phyloP scores from a whole-genome alignment of 1,140 invertebrate species.

The Drosophila burlai region DNA sequence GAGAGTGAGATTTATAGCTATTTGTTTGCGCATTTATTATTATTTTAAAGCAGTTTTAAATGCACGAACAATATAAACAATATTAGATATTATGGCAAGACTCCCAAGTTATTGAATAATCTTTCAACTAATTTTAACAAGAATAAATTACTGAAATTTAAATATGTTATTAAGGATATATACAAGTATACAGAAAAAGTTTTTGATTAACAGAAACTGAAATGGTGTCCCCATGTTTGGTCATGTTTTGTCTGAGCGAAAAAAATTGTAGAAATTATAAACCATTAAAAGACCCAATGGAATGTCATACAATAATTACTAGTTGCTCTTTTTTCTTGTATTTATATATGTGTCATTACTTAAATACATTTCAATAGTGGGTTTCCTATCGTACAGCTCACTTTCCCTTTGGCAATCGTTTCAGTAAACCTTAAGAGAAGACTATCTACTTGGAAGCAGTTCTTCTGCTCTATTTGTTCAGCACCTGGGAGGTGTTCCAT shows the following conservation, averaged over 20 bases:
- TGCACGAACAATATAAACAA: background rate
- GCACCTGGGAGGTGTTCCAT: conserved; percentile 27
- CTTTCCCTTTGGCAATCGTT: background rate
- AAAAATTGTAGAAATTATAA: background rate
- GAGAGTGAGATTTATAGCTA: background rate
- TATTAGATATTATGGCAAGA: background rate
- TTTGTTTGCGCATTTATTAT: background rate
- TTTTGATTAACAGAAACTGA: too few relatives aligned
- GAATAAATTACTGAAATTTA: background rate
- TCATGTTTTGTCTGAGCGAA: background rate
- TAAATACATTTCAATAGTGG: background rate
- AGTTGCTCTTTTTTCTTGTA: background rate
- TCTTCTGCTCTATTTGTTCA: conserved; percentile 27
- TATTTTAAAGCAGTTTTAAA: background rate
- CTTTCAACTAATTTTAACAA: background rate
- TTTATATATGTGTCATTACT: background rate
- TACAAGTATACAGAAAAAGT: background rate
- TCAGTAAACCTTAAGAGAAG: conserved; percentile 27
- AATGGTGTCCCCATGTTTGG: too few relatives aligned
- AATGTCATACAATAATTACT: background rate
- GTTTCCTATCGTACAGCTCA: background rate
- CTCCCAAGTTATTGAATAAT: background rate
- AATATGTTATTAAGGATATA: background rate
- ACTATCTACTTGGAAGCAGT: conserved; percentile 2
- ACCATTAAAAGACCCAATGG: background rate